These are phyloP conservation scores for Lophura nycthemera DNA, from an alignment of 2,113 vertebrate genomes.

Conservation along the genomic window DNA sequence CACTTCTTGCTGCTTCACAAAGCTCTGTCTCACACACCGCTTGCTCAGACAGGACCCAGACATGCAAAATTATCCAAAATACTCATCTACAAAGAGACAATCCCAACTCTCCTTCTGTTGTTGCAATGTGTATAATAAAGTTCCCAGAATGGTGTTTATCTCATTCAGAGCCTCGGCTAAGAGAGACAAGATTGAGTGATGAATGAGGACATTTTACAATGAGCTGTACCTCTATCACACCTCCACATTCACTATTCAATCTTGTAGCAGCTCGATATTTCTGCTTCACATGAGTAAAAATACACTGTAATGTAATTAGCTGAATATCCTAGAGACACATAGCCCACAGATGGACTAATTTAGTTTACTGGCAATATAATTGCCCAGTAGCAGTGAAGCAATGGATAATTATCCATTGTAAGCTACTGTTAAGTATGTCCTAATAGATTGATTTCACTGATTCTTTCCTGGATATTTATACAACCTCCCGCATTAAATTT, in stretches of 20 bases:
- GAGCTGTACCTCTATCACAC: not conserved
- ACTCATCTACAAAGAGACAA: not conserved
- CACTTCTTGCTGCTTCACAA: not conserved
- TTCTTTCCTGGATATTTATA: not conserved
- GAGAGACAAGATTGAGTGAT: not conserved
- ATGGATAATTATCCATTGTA: constrained; percentile 40
- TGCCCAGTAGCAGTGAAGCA: constrained; percentile 47
- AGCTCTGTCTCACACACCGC: not conserved
- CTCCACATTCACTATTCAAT: not conserved
- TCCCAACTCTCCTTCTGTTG: not conserved
- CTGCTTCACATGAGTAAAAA: constrained; percentile 29
- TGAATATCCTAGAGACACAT: constrained; percentile 48
- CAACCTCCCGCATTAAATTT: not conserved
- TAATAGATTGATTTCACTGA: constrained; percentile 28
- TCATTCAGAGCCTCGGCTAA: not conserved
- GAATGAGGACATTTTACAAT: not conserved
- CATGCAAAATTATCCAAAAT: not conserved
- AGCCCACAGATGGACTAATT: constrained; percentile 56
- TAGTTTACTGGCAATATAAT: constrained; percentile 43
- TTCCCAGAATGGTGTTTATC: not conserved
- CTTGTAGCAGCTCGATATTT: constrained; percentile 8
- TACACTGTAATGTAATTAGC: constrained; percentile 43
- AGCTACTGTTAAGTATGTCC: constrained; percentile 11
- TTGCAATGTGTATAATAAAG: not conserved
- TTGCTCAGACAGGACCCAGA: not conserved